Base-by-base conservation (phyloP, 2,113 vertebrate species). In the Cygnus buccinator region DNA sequence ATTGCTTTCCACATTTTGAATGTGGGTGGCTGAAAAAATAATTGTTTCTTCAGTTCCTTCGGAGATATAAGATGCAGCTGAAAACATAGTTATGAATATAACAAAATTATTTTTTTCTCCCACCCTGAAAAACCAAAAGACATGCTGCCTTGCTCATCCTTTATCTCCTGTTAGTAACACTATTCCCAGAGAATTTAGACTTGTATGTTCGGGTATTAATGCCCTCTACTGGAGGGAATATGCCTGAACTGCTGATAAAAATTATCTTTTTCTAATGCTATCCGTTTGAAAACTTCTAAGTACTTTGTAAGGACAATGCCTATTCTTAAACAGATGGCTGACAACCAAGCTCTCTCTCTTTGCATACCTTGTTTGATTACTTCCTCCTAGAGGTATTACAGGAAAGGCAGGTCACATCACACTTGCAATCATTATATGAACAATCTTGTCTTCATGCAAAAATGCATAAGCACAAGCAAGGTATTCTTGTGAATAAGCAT, bases 161-260 rank as follows among this genome's bases (percentile, higher is more conserved):
- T 11, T 20, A 4, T 77, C 31, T 67, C 25, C 43, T 67, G 23
- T n/a, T 29, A 39, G 23, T 25, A 77, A 41, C 16, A 29, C n/a
- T 50, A 70, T 76, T 87, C 33, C 10, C 29, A 20, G 35, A 63
- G 18, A 88, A 50, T 87, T 84, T 13, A 71, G 46, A 13, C 2
- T 80, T 74, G 9, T 46, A 55, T 13, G 9, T 25, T 88, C 86
- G 83, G 48, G 25, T 81, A 88, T 46, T 41, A 79, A 10, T 35
- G 75, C 75, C 86, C 81, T 93, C 93, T 94, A 54, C 89, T 96
- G 91, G 72, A 94, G 14, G 46, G 20, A 94, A 19, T 43, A 22
- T 28, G 44, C 13, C 50, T 58, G 18, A 90, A 35, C 23, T 70
- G 10, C 11, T 48, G 14, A 6, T n/a, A 59, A 43, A 15, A 43